These are phyloP conservation scores for Capreolus pygargus DNA, from an alignment of 2,113 vertebrate species.

Conservation along the genomic window DNA sequence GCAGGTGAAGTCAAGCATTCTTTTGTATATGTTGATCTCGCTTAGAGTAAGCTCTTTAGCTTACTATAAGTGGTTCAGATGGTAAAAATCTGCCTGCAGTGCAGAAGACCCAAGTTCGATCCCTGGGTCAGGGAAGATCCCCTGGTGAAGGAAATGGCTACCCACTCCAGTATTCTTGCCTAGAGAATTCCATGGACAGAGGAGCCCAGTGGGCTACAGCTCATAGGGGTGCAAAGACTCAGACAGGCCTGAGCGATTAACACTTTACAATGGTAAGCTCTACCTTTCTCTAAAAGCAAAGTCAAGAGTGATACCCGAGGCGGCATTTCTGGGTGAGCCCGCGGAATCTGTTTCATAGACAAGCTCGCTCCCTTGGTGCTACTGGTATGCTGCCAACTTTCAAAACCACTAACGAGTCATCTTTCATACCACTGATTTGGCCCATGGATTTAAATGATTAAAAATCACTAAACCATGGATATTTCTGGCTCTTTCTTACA, in stretches of 20 bases:
- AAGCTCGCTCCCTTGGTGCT: neutral
- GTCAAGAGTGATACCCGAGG: neutral
- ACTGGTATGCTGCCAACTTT: neutral
- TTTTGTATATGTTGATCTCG: neutral
- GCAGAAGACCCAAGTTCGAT: neutral
- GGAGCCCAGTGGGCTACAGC: neutral
- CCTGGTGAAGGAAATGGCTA: neutral
- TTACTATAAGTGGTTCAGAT: neutral
- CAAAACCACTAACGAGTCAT: neutral
- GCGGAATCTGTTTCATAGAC: neutral
- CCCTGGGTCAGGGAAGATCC: neutral
- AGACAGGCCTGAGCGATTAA: neutral
- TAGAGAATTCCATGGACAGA: neutral
- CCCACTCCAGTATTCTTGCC: neutral
- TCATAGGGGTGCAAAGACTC: neutral
- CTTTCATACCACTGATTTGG: slow-evolving; percentile 38
- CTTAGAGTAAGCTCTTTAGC: neutral
- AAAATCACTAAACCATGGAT: slow-evolving; percentile 49
- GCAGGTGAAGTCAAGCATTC: neutral
- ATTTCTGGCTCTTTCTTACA: slow-evolving; percentile 33
- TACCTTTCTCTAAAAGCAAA: neutral
- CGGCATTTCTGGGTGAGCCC: neutral
- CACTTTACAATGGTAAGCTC: neutral
- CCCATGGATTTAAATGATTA: neutral
- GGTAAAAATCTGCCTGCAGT: neutral